Evolutionary conservation across 2,797 vertebrate species (phyloP).

Genomic region (Moxostoma hubbsi): DNA sequence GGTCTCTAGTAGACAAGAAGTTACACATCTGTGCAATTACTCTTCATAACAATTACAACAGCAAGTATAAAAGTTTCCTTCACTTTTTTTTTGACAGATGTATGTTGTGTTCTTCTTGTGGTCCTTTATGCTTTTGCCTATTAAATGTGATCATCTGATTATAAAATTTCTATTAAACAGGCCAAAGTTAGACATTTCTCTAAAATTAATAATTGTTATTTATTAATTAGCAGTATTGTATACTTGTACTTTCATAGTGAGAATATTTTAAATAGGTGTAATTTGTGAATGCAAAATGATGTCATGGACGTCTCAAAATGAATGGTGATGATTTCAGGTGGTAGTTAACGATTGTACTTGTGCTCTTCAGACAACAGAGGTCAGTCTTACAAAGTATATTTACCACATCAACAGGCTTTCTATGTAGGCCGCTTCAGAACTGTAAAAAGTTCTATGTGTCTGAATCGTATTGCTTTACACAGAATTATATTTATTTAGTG

Average conservation of each 20-base stretch:
- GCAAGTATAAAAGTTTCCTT: not conserved
- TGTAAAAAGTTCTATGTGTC: not conserved
- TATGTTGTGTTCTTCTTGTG: not conserved
- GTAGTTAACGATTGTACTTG: not conserved
- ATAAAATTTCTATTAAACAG: not conserved
- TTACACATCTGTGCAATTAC: not conserved
- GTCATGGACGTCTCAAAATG: not conserved
- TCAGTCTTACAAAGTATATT: constrained; percentile 20
- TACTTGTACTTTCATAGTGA: not conserved
- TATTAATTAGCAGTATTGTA: not conserved
- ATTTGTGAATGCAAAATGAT: not conserved
- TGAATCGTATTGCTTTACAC: not conserved
- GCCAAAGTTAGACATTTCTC: not conserved
- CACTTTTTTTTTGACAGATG: not conserved
- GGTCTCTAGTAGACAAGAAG: too few relatives aligned
- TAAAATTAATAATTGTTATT: not conserved
- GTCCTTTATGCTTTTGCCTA: not conserved
- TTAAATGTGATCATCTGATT: not conserved
- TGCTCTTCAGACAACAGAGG: constrained; percentile 27
- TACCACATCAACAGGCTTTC: not conserved
- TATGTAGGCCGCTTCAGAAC: not conserved
- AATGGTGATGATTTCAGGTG: not conserved
- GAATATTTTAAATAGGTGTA: not conserved
- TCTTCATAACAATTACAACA: not conserved
- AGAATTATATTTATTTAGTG: not conserved